These are phyloP conservation scores for Hyles euphorbiae DNA, from an alignment of 1,140 invertebrate genomes.

Conservation along the genomic window DNA sequence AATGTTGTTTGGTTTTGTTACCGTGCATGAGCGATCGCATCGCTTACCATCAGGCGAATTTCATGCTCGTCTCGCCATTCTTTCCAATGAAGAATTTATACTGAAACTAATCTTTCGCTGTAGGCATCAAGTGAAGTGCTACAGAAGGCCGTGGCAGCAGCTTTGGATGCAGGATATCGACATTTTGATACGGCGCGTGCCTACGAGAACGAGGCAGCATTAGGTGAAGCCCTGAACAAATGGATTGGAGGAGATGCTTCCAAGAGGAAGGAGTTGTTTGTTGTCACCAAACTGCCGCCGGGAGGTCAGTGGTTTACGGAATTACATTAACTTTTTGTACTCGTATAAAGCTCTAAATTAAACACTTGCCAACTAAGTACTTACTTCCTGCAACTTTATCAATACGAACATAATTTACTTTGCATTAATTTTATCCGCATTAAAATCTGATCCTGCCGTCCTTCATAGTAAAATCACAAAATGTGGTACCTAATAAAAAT, in stretches of 20 bases:
- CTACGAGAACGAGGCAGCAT: constrained; percentile 78
- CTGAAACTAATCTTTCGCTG: neutral
- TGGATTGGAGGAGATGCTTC: constrained; percentile 79
- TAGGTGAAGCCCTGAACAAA: constrained; percentile 74
- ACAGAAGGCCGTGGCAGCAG: constrained; percentile 73
- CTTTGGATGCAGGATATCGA: constrained; percentile 80
- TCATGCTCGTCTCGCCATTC: no score
- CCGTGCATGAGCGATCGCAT: no score
- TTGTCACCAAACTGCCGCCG: constrained; percentile 80
- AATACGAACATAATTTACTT: no score
- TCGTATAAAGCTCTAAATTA: no score
- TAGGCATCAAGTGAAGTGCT: constrained; percentile 73
- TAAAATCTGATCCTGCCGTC: no score
- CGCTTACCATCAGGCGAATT: no score
- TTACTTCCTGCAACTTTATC: no score
- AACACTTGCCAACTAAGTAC: no score
- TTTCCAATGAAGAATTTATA: neutral
- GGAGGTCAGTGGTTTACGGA: constrained; percentile 29
- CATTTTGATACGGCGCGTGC: constrained; percentile 81
- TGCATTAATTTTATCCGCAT: no score
- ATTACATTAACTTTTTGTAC: neutral
- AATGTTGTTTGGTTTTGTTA: no score
- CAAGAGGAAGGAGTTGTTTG: constrained; percentile 81
- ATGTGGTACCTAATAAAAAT: no score
- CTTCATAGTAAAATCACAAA: no score